Evolutionary conservation across 2,113 vertebrate genomes (phyloP), one percentile per base, ranked within the genome.

Genomic region (Solea solea): DNA sequence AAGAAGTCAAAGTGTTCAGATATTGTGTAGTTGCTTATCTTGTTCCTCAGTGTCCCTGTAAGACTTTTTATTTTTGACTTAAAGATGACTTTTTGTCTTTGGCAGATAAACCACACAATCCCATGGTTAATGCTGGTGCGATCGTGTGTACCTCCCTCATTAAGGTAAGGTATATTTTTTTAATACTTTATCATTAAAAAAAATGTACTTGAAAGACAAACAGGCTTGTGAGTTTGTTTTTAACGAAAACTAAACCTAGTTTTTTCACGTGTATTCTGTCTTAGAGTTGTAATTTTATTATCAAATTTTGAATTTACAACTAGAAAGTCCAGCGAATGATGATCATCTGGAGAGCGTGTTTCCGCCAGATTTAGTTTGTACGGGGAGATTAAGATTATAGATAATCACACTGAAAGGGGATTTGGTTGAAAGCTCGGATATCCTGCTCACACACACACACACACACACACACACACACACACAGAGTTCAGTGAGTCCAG

Each of bases 71-170:
- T 46, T 15, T 56, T 56, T 9, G 5, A 8, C 13, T 57, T 12
- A 50, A 3, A 16, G 5, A 50, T 50, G 3, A 8, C 8, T 0
- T 40, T 51, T 25, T 50, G 7, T 53, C 11, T 64, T 49, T 39
- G 77, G 46, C 94, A 99, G 98, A 99, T 88, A 98, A 95, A 85
- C 98, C 98, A 51, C 98, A 99, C 89, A 99, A 99, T 89, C 97
- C 98, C 83, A 99, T 99, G 98, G 97, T 99, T 79, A 99, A 99
- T 72, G 98, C 98, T 64, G 98, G 98, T 57, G 97, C 98, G 56
- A 99, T 99, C 87, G 98, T 99, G 75, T 91, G 98, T 53, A 99
- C 97, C 2, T 99, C 98, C 46, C 95, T 99, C 86, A 98, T 99
- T 80, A 99, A 99, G 97, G 98, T 98, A 95, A 93, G 91, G 2